Conservation (phyloP, 2,113 vertebrate genomes). For the Theristicus caerulescens region DNA sequence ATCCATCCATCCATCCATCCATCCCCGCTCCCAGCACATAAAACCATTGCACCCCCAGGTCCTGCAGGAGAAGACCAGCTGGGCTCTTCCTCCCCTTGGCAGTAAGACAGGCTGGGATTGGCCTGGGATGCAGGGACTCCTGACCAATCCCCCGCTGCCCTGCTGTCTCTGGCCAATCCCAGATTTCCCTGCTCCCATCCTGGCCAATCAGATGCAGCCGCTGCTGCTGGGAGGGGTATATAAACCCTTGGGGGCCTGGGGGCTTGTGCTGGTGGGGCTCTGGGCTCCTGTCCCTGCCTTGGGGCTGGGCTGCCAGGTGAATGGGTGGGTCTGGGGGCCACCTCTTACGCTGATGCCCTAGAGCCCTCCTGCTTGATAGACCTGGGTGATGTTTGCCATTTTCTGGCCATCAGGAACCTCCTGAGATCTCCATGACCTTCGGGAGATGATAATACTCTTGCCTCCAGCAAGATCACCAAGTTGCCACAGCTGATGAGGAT, state of each 20-base stretch:
- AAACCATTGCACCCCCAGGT: neutral
- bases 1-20: neutral
- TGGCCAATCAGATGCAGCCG: neutral
- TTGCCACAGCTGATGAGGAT: neutral
- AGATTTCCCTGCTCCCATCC: neutral
- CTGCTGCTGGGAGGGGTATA: neutral
- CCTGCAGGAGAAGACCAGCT: neutral
- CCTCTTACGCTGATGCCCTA: no score
- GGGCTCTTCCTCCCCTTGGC: neutral
- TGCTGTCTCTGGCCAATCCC: neutral
- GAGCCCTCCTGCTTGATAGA: neutral
- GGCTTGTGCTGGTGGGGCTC: neutral
- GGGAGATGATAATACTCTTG: neutral
- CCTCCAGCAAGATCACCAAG: neutral
- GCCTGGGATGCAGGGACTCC: neutral
- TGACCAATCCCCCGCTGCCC: neutral
- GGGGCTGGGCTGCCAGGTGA: neutral
- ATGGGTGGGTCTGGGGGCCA: rapidly evolving
- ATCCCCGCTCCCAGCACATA: rapidly evolving
- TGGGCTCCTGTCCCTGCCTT: rapidly evolving
- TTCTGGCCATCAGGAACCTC: neutral
- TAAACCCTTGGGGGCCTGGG: rapidly evolving
- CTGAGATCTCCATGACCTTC: neutral
- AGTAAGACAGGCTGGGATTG: neutral
- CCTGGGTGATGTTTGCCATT: neutral